A percentile compares a stretch with the other conserved stretches of the same genome.
These are phyloP conservation scores for Mesocentrotus franciscanus DNA, from an alignment of 53 echinoderm and acorn worm genomes.

Conservation along the genomic window DNA sequence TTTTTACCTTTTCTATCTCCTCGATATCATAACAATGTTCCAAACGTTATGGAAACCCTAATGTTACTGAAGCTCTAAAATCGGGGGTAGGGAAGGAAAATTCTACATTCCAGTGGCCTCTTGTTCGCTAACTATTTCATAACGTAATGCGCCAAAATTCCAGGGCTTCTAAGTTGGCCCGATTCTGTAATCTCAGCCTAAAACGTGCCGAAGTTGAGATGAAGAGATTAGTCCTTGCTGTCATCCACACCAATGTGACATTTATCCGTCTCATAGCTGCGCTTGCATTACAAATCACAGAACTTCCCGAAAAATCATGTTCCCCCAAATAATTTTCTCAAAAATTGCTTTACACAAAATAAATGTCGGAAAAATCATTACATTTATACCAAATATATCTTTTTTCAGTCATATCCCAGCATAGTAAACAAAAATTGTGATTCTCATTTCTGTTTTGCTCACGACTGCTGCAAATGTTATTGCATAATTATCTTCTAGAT, in stretches of 20 bases:
- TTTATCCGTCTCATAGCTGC: neutral
- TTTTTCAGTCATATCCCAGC: too few species aligned
- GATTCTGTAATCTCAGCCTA: slow-evolving; percentile 30
- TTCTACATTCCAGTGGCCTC: slow-evolving; percentile 12
- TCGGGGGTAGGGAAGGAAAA: neutral
- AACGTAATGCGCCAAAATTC: slow-evolving; percentile 22
- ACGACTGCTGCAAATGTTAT: too few species aligned
- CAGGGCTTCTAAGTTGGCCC: neutral
- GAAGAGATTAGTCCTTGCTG: neutral
- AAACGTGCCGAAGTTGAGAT: neutral
- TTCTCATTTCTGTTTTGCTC: too few species aligned
- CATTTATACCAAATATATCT: neutral
- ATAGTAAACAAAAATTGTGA: too few species aligned
- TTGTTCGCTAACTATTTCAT: neutral
- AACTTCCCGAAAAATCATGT: neutral
- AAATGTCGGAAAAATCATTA: neutral
- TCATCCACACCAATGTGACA: neutral
- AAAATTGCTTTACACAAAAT: neutral
- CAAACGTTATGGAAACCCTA: too few species aligned
- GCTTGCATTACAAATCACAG: neutral
- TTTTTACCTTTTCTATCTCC: neutral
- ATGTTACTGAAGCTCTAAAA: too few species aligned
- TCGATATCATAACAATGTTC: neutral
- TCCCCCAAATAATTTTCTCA: neutral
- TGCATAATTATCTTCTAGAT: too few species aligned